These are phyloP conservation scores for Harpalus rubripes DNA, from an alignment of 2,888 invertebrate genomes.

Conservation along the genomic window DNA sequence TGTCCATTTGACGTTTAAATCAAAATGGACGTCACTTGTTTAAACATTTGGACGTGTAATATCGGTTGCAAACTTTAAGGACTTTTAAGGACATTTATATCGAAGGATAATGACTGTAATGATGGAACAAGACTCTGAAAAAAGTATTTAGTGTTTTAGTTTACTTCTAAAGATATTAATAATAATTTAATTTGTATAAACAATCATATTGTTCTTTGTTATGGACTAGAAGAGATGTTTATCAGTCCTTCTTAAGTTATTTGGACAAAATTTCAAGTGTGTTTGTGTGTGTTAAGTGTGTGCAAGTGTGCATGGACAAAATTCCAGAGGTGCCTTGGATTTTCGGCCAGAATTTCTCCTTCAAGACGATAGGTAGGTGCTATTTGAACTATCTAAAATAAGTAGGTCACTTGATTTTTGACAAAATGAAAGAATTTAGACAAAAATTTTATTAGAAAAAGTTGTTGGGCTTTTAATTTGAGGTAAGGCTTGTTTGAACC, in stretches of 20 bases:
- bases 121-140: not conserved
- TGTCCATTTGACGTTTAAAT: not conserved
- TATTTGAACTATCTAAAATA: no score
- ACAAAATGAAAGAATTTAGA: no score
- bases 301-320: not conserved
- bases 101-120: not conserved
- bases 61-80: not conserved
- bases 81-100: not conserved
- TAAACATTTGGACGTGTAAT: not conserved
- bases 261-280: not conserved
- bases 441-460: no score
- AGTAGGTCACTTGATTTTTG: no score
- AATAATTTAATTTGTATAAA: not conserved
- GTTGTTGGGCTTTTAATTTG: no score
- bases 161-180: not conserved
- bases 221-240: not conserved
- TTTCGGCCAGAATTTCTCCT: no score
- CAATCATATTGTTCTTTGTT: not conserved
- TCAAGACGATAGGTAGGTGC: no score
- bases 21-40: not conserved
- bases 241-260: not conserved
- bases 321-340: no score
- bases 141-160: not conserved
- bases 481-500: no score
- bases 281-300: no score